Base-by-base conservation (phyloP, 2,888 invertebrate species). In the Sminthurinus aureus region DNA sequence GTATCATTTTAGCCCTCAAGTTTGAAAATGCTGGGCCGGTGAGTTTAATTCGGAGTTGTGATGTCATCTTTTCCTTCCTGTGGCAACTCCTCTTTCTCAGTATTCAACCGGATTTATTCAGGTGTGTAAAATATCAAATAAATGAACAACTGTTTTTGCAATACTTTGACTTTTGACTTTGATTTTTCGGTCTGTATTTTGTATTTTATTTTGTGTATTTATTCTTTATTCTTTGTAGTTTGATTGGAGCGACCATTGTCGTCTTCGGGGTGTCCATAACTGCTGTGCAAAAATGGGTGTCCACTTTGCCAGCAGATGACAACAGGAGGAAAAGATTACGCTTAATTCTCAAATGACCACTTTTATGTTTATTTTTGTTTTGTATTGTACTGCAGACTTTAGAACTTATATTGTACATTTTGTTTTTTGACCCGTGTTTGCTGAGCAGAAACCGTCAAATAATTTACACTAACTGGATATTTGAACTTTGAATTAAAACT, bases 71-170 rank as follows among this genome's bases (percentile, higher is more conserved):
- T 64, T 79, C 87, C 3, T 88, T 86, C 52, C 58, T 87, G 18
- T 84, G 87, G 81, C 88, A 88, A 81, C 85, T 83, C 74, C n/a
- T 85, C 0, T 84, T 87, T 69, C 58, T 87, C 0, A 83, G 82
- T 20, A 73, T 77, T n/a, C 18, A 71, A 18, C 88, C 88, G 0
- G 87, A 88, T 78, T 0, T 83, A 0, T 87, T 38, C 79, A 87
- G 86, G n/a, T n/a, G n/a, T n/a, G n/a, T n/a, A n/a, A n/a, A n/a
- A n/a, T n/a, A n/a, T n/a, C n/a, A n/a, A n/a, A n/a, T n/a, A n/a
- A n/a, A n/a, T n/a, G n/a, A n/a, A n/a, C n/a, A n/a, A n/a, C n/a
- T n/a, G n/a, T n/a, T n/a, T n/a, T n/a, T n/a, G n/a, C n/a, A n/a
- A n/a, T n/a, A n/a, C n/a, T n/a, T n/a, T n/a, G n/a, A n/a, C n/a